Percentiles rank a stretch among this genome's conserved stretches.
Evolutionary conservation across 2,113 vertebrate genomes (phyloP).

Genomic region (Melanotaenia duboulayi): DNA sequence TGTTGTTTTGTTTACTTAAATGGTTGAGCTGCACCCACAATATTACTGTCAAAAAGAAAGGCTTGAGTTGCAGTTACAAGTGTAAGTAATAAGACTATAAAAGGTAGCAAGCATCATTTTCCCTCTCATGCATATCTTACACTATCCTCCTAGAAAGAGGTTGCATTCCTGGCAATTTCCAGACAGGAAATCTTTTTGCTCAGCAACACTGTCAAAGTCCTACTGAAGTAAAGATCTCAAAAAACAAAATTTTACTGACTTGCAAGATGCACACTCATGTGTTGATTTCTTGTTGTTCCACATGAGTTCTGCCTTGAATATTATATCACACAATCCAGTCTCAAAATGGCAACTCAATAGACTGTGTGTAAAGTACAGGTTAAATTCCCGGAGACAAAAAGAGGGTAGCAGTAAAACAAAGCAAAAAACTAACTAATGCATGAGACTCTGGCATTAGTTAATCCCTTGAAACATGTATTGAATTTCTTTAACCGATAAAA

Average conservation of each 20-base stretch:
- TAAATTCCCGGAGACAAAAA: slow-evolving; percentile 1
- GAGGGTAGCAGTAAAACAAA: too few species aligned
- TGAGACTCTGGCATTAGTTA: slow-evolving; percentile 33
- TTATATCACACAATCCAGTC: slow-evolving; percentile 28
- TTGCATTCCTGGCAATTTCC: slow-evolving; percentile 52
- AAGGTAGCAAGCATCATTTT: slow-evolving; percentile 35
- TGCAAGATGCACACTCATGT: slow-evolving; percentile 16
- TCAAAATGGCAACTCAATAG: slow-evolving; percentile 21
- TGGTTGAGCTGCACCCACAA: not conserved
- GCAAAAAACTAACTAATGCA: too few species aligned
- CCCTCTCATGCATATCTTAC: slow-evolving; percentile 49
- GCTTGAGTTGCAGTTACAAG: slow-evolving; percentile 13
- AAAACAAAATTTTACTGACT: slow-evolving; percentile 6
- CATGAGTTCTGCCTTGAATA: slow-evolving; percentile 40
- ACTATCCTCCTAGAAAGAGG: slow-evolving; percentile 15
- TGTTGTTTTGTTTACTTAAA: too few species aligned
- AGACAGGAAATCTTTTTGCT: slow-evolving; percentile 53
- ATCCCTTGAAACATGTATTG: slow-evolving; percentile 45
- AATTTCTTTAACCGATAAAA: slow-evolving; percentile 37
- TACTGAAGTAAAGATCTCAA: slow-evolving; percentile 11
- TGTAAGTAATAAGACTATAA: slow-evolving; percentile 38
- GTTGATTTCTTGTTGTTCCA: not conserved
- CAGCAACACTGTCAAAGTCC: slow-evolving; percentile 50
- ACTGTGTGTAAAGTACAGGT: slow-evolving; percentile 3
- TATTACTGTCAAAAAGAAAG: not conserved